Conservation (phyloP, 2,113 vertebrate genomes). For the Smithornis capensis region DNA sequence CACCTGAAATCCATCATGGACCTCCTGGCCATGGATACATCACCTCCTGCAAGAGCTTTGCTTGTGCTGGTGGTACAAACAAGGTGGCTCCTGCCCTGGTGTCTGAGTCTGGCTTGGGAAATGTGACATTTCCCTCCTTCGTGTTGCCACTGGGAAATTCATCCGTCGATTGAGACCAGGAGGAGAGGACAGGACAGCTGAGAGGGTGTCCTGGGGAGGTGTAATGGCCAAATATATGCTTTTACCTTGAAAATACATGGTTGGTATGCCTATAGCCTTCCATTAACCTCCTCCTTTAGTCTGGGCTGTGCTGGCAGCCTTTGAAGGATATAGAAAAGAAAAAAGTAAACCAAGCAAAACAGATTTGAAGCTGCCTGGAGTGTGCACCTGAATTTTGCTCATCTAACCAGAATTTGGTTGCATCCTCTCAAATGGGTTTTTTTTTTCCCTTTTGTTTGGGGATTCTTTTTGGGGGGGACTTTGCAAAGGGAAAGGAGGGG, state of each 20-base stretch:
- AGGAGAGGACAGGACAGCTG: neutral
- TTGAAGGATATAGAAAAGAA: neutral
- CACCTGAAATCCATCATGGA: neutral
- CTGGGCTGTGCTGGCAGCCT: neutral
- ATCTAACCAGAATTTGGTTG: neutral
- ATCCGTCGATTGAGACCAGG: neutral
- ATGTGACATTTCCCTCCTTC: neutral
- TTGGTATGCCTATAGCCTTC: neutral
- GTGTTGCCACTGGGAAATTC: neutral
- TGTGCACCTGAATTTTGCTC: neutral
- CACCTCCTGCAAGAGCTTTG: neutral
- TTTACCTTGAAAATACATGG: neutral
- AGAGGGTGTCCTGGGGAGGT: rapidly evolving
- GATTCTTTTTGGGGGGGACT: neutral
- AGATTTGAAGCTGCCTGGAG: neutral
- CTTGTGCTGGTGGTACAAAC: neutral
- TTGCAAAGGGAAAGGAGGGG: neutral
- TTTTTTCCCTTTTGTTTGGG: neutral
- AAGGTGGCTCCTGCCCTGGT: neutral
- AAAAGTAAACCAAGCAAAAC: neutral
- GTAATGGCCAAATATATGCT: neutral
- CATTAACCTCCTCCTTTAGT: neutral
- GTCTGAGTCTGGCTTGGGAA: neutral
- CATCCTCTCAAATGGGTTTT: neutral
- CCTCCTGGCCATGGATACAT: rapidly evolving